A percentile compares a stretch with the other conserved stretches of the same genome.
Evolutionary conservation across 2,888 invertebrate species (phyloP).

Genomic region (Ophion ventricosus): DNA sequence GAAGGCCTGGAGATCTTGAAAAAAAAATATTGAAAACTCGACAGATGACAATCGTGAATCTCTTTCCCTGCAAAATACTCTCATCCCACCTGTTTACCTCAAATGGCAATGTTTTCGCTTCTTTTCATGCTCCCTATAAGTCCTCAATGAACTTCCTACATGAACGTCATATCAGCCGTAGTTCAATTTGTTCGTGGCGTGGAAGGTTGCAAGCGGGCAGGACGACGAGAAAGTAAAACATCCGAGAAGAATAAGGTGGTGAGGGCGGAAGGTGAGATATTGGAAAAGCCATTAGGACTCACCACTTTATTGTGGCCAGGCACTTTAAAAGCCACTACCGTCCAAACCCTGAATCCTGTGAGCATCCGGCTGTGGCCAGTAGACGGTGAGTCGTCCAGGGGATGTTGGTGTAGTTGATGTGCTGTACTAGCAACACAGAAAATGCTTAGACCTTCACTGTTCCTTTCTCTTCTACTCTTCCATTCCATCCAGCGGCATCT

Average conservation of each 20-base stretch:
- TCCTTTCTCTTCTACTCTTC: constrained; percentile 35
- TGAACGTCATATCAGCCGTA: constrained; percentile 5
- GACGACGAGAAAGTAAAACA: constrained; percentile 23
- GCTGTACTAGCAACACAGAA: constrained; percentile 41
- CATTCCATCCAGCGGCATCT: constrained; percentile 47
- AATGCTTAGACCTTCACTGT: constrained; percentile 19
- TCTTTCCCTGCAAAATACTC: too few relatives aligned
- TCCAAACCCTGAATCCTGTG: constrained; percentile 58
- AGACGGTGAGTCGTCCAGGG: constrained; percentile 3
- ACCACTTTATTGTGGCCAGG: constrained; percentile 72
- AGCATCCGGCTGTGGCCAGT: constrained; percentile 55
- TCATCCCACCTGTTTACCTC: neutral
- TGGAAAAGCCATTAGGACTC: constrained; percentile 76
- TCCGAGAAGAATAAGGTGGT: constrained; percentile 29
- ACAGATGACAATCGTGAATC: too few relatives aligned
- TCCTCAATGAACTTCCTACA: neutral
- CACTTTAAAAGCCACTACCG: constrained; percentile 73
- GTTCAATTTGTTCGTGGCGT: constrained; percentile 25
- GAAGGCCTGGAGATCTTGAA: too few relatives aligned
- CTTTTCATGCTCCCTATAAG: neutral
- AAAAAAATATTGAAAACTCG: too few relatives aligned
- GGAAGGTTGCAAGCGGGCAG: neutral
- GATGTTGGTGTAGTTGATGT: constrained; percentile 51
- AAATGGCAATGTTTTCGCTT: neutral
- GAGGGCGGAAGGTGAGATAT: constrained; percentile 69